Evolutionary conservation across 2,888 invertebrate species (phyloP), one percentile per base, ranked within the genome.

Genomic region (Nysson spinosus): DNA sequence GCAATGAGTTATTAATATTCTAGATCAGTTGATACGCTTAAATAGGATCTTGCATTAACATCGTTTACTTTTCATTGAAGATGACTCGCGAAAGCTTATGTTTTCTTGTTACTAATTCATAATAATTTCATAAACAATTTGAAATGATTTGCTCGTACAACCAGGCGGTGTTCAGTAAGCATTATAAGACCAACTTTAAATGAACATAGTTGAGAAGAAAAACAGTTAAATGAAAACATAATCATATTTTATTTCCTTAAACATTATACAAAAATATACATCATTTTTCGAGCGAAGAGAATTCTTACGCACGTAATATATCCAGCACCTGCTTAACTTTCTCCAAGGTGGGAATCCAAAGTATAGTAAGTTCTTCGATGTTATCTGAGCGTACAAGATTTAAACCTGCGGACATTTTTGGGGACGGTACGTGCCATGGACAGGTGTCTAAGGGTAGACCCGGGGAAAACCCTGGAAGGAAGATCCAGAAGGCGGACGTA

Each of bases 371-470:
- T 30, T 24, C 11, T n/a, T 24, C 30, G 55, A 62, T 69, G 40
- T 55, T 71, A 56, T 62, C 55, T n/a, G 39, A n/a, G 14, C 16
- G 42, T 55, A 34, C 32, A 34, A 49, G 52, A 50, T 46, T 57
- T 40, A 55, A 58, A 32, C 43, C 42, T n/a, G 47, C 16, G 20
- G 47, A 22, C 14, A 34, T 55, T 56, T 14, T 30, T 20, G 39
- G n/a, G 14, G 9, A 34, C 4, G 26, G 49, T 63, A 34, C 54
- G 62, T 35, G 47, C 17, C 55, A 4, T 19, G 55, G 61, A 69
- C 67, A 72, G 55, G 50, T 61, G 72, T 69, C 28, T 26, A 20
- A 5, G 51, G 47, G 12, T 52, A 51, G 61, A 35, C 43, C 52
- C 16, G 1, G 34, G 17, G 12, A 26, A 19, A 17, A 11, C n/a